Evolutionary conservation across 1,140 invertebrate genomes (phyloP), one percentile per base, ranked within the genome.

Genomic region (Forficula auricularia): DNA sequence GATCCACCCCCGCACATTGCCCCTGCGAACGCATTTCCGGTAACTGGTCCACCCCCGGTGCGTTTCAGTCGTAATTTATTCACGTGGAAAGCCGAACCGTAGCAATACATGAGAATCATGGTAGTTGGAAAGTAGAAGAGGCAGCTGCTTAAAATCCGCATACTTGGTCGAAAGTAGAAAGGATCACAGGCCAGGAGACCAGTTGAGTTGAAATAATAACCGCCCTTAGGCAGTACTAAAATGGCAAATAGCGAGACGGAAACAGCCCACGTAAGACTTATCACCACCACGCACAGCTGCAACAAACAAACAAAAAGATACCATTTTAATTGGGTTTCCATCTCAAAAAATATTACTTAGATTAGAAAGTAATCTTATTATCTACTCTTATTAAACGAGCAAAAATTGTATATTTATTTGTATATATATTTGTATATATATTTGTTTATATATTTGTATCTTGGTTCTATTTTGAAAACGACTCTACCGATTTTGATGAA

Each of bases 31-130:
- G 20, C 38, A n/a, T 19, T 20, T 22, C 16, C 38, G 19, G 38
- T 8, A 13, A 20, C 16, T n/a, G 38, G 16, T 16, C 38, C 38
- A 19, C 38, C 38, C 19, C 38, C 13, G 4, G 22, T 27, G 22
- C 61, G 59, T 59, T 79, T 79, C 43, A 76, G 62, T 42, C 79
- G 69, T 22, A 79, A 70, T 61, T 82, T 82, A 60, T 82, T 82
- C 53, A 82, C 79, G 59, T 86, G 82, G 57, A 87, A 85, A 22
- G 82, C 82, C 10, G 81, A 84, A 13, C 82, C 82, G 57, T 87
- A 86, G 59, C 81, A 85, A 59, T 87, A 87, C 81, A 86, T 86
- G 49, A 87, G 65, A 32, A 82, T 77, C 82, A 87, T 87, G 16
- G 82, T 86, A 13, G 82, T 85, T 13, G 82, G 82, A 53, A 86